Evolutionary conservation across 2,797 vertebrate genomes (phyloP).

Genomic region (Picus viridis): DNA sequence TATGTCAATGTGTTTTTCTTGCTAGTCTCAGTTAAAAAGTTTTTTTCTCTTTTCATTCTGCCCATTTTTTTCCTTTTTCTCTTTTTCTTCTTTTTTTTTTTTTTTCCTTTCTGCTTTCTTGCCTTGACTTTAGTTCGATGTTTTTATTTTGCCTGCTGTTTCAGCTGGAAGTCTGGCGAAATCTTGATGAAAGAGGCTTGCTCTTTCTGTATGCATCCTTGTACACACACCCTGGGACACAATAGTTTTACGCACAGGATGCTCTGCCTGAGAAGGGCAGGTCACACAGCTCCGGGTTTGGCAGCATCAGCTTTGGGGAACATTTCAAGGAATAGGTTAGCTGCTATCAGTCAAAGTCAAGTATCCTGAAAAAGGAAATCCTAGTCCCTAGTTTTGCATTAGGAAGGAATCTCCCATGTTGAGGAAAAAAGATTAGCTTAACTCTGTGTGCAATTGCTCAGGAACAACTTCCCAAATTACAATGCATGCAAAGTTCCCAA

Average conservation of each 20-base stretch:
- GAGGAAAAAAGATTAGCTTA: slow-evolving; percentile 81
- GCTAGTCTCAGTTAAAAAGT: neutral
- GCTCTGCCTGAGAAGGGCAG: slow-evolving; percentile 57
- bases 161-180: slow-evolving; percentile 56
- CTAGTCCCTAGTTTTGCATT: slow-evolving; percentile 65
- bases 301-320: neutral
- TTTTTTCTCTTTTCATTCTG: neutral
- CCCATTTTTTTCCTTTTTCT: neutral
- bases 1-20: slow-evolving; percentile 28
- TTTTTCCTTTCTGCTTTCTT: neutral
- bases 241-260: slow-evolving; percentile 85
- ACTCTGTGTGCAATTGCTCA: slow-evolving; percentile 60
- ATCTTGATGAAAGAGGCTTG: slow-evolving; percentile 15
- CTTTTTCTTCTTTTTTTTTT: no score
- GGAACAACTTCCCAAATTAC: slow-evolving; percentile 71
- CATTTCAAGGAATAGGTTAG: slow-evolving; percentile 67
- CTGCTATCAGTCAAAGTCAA: slow-evolving; percentile 75
- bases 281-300: slow-evolving; percentile 51
- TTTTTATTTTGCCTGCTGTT: slow-evolving; percentile 53
- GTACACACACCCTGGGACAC: slow-evolving; percentile 48
- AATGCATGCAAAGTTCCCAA: slow-evolving; percentile 61
- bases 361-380: slow-evolving; percentile 83
- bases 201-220: neutral
- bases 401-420: slow-evolving; percentile 85
- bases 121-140: neutral